Base-by-base conservation (phyloP, 2,888 invertebrate species). In the Biston betularia region DNA sequence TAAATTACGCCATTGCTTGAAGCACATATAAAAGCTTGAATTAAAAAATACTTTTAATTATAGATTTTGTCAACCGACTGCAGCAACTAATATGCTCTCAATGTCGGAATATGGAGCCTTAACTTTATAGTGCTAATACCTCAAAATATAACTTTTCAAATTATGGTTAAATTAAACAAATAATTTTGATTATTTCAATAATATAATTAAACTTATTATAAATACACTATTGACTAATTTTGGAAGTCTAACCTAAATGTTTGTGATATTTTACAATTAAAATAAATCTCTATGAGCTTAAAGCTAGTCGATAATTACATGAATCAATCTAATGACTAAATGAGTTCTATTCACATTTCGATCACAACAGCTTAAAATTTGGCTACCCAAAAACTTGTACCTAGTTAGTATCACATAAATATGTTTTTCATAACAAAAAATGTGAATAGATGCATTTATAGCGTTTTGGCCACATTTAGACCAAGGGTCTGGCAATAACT, bases 201-300 rank as follows among this genome's bases (percentile, higher is more conserved):
- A 44, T 70, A 49, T 71, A 67, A 58, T 65, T 56, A 66, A 67
- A 70, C 58, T 38, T 60, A 68, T 15, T 65, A 35, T 68, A 68
- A 53, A 64, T 66, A 56, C 34, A 53, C 56, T 64, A 65, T 63
- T 69, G 67, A 74, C 71, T 74, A 56, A 71, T 70, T 71, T 71
- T 65, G 65, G 65, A 58, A 64, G 42, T 64, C 62, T 54, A 56
- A 67, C 15, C 52, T 62, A 65, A 60, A 57, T 63, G 42, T 64
- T 64, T 65, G 56, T 54, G 42, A 52, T 63, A 45, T 50, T 49
- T 50, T 65, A 65, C 65, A 65, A 45, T 50, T 11, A 8, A 55
- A 15, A 49, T 61, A 48, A 48, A 48, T 46, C 33, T 60, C 15
- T 56, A 50, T n/a, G 24, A 55, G 52, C 56, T 52, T 55, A 65